Evolutionary conservation across 2,888 invertebrate species (phyloP), one percentile per base, ranked within the genome.

Genomic region (Bugula neritina): DNA sequence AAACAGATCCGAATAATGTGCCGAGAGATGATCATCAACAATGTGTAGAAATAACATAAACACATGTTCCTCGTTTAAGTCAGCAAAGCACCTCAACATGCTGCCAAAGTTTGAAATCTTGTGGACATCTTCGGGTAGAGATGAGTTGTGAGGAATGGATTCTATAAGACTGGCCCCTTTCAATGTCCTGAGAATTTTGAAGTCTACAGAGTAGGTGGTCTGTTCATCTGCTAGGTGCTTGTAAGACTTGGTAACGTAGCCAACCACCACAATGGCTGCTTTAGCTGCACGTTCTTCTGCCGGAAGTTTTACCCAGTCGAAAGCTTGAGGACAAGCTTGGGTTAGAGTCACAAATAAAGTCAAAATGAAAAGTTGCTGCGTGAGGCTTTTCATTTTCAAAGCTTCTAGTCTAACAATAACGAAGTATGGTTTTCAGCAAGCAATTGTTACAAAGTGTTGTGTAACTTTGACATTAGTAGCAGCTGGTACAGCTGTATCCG

Each of bases 101-200:
- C 52, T 54, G 70, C 70, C 70, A 54, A 70, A 70, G 70, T 70
- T 70, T 10, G 52, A 29, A 5, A 70, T 70, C 25, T 10, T 43
- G 70, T 70, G 31, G 25, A 70, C 52, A 29, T 29, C 31, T 13
- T 54, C 52, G 23, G 70, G n/a, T 13, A 31, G 10, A 1, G 5
- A 5, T 5, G 35, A 25, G 17, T 43, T 29, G 2, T 70, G 52
- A 23, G 70, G 70, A 10, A 70, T n/a, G 29, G 5, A 2, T n/a
- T 2, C 2, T 27, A 70, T 54, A 2, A 43, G n/a, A 5, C 43
- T 31, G 5, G 21, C 3, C 17, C 70, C 70, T 54, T 70, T 70
- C 25, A 70, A 31, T 5, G 27, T 54, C 23, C 70, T 43, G 2
- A 54, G 2, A 10, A 70, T 70, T 23, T 54, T 70, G 70, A 70